Conservation (phyloP, 1,140 invertebrate species). For the Apocrypta bakeri region DNA sequence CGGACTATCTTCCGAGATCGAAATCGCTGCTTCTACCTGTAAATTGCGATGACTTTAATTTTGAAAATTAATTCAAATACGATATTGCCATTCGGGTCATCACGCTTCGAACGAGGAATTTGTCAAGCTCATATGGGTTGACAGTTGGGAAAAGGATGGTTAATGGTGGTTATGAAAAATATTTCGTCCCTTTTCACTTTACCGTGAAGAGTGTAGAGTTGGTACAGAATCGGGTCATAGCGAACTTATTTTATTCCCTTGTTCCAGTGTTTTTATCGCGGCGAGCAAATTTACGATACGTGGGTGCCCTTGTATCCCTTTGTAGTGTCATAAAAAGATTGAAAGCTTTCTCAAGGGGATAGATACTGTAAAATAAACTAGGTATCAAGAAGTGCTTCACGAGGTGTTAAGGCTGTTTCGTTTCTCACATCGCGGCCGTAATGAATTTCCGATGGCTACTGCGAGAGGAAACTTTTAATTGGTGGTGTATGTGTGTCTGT, state of each 20-base stretch:
- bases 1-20: neutral
- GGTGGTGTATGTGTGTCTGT: no score
- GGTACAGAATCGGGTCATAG: neutral
- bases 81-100: no score
- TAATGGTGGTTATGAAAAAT: no score
- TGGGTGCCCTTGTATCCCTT: neutral
- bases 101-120: no score
- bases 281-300: slow-evolving; percentile 19
- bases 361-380: neutral
- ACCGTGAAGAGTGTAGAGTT: no score
- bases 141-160: no score
- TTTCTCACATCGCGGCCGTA: neutral
- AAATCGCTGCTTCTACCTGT: no score
- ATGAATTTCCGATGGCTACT: neutral
- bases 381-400: neutral
- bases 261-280: slow-evolving; percentile 3
- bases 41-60: no score
- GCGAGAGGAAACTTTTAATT: no score
- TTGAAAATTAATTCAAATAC: no score
- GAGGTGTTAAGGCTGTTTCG: neutral
- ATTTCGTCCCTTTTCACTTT: no score
- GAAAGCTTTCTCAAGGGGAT: slow-evolving; percentile 15
- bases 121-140: no score
- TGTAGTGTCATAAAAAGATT: slow-evolving; percentile 27
- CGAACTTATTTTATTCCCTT: neutral